A percentile compares a stretch with the other conserved stretches of the same genome.
Conservation (phyloP, 2,797 vertebrate species). For the Lates japonicus region DNA sequence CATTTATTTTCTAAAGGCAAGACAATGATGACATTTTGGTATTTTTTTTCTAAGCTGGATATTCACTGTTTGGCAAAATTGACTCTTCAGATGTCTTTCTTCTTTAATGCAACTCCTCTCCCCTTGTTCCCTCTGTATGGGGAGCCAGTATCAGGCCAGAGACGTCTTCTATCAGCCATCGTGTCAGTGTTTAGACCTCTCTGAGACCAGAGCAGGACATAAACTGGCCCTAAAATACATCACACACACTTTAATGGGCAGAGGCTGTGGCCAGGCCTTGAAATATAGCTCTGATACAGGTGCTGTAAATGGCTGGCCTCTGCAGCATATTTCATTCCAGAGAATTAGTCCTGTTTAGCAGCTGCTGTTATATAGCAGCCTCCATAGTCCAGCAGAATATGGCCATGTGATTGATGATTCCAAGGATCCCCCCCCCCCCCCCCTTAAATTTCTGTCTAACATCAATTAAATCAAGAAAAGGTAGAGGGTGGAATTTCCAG, state of each 20-base stretch:
- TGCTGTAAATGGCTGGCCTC: slow-evolving; percentile 81
- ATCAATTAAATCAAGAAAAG: slow-evolving; percentile 57
- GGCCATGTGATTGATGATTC: slow-evolving; percentile 68
- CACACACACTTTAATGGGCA: slow-evolving; percentile 81
- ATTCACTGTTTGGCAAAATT: slow-evolving; percentile 33
- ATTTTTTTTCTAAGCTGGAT: slow-evolving; percentile 43
- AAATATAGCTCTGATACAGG: slow-evolving; percentile 82
- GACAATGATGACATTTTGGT: slow-evolving; percentile 8
- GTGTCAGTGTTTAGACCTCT: slow-evolving; percentile 82
- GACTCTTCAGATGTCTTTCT: slow-evolving; percentile 54
- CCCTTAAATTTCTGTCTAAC: slow-evolving; percentile 31
- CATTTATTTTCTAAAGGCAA: slow-evolving; percentile 29
- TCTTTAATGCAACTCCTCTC: slow-evolving; percentile 34
- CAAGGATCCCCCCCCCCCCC: slow-evolving; percentile 21
- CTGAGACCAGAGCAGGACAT: slow-evolving; percentile 83
- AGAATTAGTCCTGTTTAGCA: slow-evolving; percentile 85
- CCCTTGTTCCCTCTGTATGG: slow-evolving; percentile 14
- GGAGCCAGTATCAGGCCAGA: slow-evolving; percentile 77
- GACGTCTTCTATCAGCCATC: slow-evolving; percentile 83
- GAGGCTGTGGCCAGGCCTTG: slow-evolving; percentile 76
- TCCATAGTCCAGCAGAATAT: slow-evolving; percentile 50
- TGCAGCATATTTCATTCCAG: slow-evolving; percentile 80
- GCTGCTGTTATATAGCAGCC: slow-evolving; percentile 75
- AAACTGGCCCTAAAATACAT: slow-evolving; percentile 85
- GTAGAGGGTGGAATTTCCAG: slow-evolving; percentile 27